phyloP scores from a whole-genome alignment of 2,797 vertebrate species.

The Chromobotia macracanthus region DNA sequence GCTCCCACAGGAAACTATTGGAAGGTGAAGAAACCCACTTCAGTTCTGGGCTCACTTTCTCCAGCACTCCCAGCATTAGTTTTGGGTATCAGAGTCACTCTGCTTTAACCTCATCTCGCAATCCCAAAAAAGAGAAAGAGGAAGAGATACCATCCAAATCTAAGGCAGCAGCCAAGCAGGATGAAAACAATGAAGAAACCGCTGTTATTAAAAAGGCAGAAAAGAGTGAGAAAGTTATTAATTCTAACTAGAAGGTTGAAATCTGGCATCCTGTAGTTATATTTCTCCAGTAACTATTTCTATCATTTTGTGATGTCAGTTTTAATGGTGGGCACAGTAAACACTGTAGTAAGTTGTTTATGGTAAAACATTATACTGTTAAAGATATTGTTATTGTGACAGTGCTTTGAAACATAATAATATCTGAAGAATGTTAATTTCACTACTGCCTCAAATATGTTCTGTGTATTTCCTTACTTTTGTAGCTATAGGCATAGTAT shows the following conservation, averaged over 20 bases:
- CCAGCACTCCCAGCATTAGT: constrained; percentile 69
- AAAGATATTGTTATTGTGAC: constrained; percentile 4
- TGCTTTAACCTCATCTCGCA: constrained; percentile 67
- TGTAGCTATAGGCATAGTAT: constrained; percentile 20
- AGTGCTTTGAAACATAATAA: neutral
- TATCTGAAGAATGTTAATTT: neutral
- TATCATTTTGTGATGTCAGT: constrained; percentile 3
- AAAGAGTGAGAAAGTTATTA: constrained; percentile 78
- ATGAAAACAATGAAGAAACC: constrained; percentile 82
- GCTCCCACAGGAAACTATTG: constrained; percentile 77
- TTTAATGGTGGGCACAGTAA: constrained; percentile 3
- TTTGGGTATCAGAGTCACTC: constrained; percentile 55
- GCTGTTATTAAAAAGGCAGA: constrained; percentile 78
- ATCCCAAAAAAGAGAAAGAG: constrained; percentile 79
- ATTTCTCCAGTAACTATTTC: neutral
- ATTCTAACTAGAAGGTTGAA: constrained; percentile 72
- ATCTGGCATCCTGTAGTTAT: neutral
- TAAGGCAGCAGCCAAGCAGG: constrained; percentile 75
- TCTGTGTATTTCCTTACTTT: neutral
- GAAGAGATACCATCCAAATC: constrained; percentile 69
- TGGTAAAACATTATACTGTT: constrained; percentile 60
- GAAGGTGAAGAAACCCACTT: constrained; percentile 87
- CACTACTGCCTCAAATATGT: neutral
- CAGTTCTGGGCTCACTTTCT: constrained; percentile 72
- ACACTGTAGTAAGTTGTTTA: constrained; percentile 46